Evolutionary conservation across 37 sponge, comb jelly and placozoan species (phyloP).

Genomic region (Diacarnus erythraeanus): DNA sequence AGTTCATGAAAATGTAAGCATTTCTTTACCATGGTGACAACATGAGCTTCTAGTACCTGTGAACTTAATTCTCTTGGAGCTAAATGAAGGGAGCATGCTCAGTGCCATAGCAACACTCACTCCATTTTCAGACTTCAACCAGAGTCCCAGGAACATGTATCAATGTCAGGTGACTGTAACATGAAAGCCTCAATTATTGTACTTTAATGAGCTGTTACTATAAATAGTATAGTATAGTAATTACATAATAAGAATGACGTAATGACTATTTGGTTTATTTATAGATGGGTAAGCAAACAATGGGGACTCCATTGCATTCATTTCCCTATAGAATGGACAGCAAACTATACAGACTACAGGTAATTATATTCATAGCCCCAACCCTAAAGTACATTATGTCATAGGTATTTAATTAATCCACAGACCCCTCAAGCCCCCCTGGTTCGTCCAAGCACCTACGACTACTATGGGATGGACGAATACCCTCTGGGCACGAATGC

Average conservation of each 20-base stretch:
- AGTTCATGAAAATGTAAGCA: conserved; percentile 57
- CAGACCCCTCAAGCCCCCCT: conserved; percentile 94
- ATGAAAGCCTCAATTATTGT: neutral
- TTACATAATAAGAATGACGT: neutral
- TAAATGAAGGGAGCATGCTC: conserved; percentile 78
- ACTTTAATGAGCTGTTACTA: neutral
- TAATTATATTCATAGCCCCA: no score
- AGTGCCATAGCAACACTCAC: conserved; percentile 89
- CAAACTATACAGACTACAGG: conserved; percentile 86
- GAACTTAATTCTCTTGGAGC: conserved; percentile 45
- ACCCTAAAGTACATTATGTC: neutral
- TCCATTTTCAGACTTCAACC: conserved; percentile 98
- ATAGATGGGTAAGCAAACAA: conserved; percentile 99
- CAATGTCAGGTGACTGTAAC: conserved; percentile 84
- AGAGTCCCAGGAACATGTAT: conserved; percentile 97
- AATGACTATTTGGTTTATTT: conserved; percentile 3
- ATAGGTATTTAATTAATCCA: neutral
- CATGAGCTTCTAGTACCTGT: neutral
- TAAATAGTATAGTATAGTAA: no score
- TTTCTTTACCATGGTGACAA: neutral
- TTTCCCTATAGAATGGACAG: conserved; percentile 81
- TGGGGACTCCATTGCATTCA: conserved; percentile 91
- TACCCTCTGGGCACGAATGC: conserved; percentile 96
- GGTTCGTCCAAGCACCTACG: conserved; percentile 73
- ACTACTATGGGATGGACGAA: conserved; percentile 78